Evolutionary conservation across 2,888 invertebrate species (phyloP).

Genomic region (Sycophila texana): DNA sequence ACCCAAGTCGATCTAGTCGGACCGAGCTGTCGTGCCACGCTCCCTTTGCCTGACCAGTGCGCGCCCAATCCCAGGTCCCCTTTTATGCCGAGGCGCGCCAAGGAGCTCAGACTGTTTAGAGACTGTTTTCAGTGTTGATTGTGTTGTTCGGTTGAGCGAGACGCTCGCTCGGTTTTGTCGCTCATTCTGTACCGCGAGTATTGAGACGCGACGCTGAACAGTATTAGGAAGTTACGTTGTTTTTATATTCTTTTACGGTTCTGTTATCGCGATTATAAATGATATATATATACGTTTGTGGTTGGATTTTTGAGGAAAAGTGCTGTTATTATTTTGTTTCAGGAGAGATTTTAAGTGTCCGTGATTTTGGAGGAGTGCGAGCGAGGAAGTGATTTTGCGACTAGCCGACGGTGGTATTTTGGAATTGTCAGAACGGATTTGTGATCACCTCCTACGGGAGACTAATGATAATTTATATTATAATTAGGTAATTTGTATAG

Average conservation of each 20-base stretch:
- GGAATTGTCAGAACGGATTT: constrained; percentile 54
- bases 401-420: constrained; percentile 41
- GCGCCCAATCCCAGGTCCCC: too few relatives aligned
- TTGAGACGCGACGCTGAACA: not conserved
- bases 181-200: not conserved
- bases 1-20: constrained; percentile 30
- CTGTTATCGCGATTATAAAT: not conserved
- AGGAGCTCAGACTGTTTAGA: too few relatives aligned
- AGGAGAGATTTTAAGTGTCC: not conserved
- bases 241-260: not conserved
- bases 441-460: constrained; percentile 51
- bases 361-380: not conserved
- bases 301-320: constrained; percentile 6
- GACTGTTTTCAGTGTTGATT: too few relatives aligned
- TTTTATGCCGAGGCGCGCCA: too few relatives aligned
- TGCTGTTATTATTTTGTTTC: not conserved
- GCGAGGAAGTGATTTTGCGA: constrained; percentile 17
- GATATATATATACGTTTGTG: constrained; percentile 10
- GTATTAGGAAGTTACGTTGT: not conserved
- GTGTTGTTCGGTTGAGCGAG: too few relatives aligned
- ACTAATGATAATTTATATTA: constrained; percentile 31
- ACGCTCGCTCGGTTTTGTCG: too few relatives aligned
- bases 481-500: constrained; percentile 50
- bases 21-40: not conserved
- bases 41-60: too few relatives aligned